Evolutionary conservation across 2,797 vertebrate species (phyloP), one percentile per base, ranked within the genome.

Genomic region (Rhodeus uyekii): DNA sequence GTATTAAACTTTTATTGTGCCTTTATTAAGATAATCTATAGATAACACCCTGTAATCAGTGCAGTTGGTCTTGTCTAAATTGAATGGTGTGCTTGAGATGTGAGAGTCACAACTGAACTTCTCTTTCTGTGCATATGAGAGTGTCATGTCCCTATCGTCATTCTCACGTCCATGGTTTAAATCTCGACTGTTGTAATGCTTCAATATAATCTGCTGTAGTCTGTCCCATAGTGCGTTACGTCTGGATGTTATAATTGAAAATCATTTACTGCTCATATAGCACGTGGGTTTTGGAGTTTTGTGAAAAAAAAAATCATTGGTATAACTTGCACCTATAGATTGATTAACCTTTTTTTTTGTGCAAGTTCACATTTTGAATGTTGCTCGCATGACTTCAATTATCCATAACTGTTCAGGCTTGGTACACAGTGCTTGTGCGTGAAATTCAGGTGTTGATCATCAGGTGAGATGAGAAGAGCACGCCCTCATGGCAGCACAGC

Each of bases 11-110:
- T 42, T 60, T 16, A 63, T 76, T 84, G 76, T 68, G 79, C 42
- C 73, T 85, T 91, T 87, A 85, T 86, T 61, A 81, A 90, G 75
- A 86, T 84, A 75, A 85, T 87, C 87, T 86, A 65, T 74, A 74
- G 72, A 85, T 86, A 39, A 76, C 7, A 46, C 18, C 9, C 73
- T 80, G 27, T 85, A 86, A 86, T 81, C 73, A 83, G 44, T 53
- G 32, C 64, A 36, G 58, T 16, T 18, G 34, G 8, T 18, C 36
- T 69, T 65, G 32, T 32, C 48, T 65, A 80, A 58, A 75, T 75
- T 58, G 10, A 79, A 63, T 76, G 46, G 32, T 19, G 48, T 76
- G 80, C 36, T 53, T 87, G 63, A 81, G 36, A 58, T 72, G 67
- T 27, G 32, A 34, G 44, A n/a, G 44, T 78, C 18, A 22, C 22